Evolutionary conservation across 2,888 invertebrate species (phyloP).

Genomic region (Thecophora atra): DNA sequence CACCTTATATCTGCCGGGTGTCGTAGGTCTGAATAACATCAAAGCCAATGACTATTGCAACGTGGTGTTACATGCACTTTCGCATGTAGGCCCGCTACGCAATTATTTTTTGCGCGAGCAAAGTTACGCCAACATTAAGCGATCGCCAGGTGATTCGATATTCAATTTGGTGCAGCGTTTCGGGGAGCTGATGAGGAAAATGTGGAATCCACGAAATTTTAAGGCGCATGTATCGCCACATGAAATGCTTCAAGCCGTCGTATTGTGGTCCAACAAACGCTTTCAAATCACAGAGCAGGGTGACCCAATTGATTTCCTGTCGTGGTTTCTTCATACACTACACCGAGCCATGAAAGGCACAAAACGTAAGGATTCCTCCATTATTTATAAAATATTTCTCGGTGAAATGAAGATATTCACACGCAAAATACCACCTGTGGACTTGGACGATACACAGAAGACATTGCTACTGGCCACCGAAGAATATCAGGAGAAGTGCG

Average conservation of each 20-base stretch:
- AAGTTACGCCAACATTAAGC: conserved; percentile 86
- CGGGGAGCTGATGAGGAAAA: conserved; percentile 94
- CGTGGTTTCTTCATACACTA: conserved; percentile 97
- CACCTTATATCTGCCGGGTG: conserved; percentile 95
- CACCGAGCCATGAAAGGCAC: conserved; percentile 94
- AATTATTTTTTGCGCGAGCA: conserved; percentile 95
- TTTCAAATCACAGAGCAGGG: conserved; percentile 99
- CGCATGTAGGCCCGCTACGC: conserved; percentile 92
- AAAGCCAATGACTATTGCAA: conserved; percentile 99
- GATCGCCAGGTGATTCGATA: conserved; percentile 95
- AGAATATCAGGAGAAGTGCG: conserved; percentile 87
- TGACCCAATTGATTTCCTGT: conserved; percentile 96
- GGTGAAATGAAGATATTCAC: conserved; percentile 91
- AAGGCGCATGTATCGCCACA: conserved; percentile 99
- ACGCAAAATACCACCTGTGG: conserved; percentile 91
- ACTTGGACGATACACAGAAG: conserved; percentile 89
- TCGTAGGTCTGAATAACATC: conserved; percentile 97
- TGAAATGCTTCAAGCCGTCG: conserved; percentile 99
- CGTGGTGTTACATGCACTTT: conserved; percentile 93
- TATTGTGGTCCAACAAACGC: conserved; percentile 94
- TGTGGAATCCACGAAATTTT: conserved; percentile 99
- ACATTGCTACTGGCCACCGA: conserved; percentile 79
- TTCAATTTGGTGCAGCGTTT: conserved; percentile 89
- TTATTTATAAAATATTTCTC: conserved; percentile 94
- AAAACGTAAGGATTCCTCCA: conserved; percentile 86